A percentile compares a stretch with the other conserved stretches of the same genome.
phyloP scores from a whole-genome alignment of 2,113 vertebrate genomes.

The Mormyrus lacerda region DNA sequence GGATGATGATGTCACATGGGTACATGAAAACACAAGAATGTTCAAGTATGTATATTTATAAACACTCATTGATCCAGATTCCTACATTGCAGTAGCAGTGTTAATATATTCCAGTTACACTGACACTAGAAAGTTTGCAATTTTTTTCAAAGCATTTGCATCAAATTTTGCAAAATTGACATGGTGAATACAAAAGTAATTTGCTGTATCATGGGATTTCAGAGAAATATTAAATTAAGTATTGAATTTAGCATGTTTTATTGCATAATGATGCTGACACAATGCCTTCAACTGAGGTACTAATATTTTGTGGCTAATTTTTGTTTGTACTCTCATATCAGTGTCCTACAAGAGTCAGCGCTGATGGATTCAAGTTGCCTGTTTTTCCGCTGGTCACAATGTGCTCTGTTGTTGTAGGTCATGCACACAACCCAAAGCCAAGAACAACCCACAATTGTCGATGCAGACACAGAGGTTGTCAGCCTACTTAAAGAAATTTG shows the following conservation, averaged over 20 bases:
- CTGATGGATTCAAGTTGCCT: too few species aligned
- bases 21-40: not conserved
- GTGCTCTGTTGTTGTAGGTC: not conserved
- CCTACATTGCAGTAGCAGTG: not conserved
- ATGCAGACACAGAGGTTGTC: not conserved
- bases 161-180: not conserved
- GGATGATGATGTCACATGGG: not conserved
- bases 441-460: not conserved
- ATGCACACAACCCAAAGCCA: not conserved
- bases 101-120: not conserved
- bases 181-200: not conserved
- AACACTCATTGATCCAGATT: not conserved
- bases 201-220: not conserved
- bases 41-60: not conserved
- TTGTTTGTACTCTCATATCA: not conserved
- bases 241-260: not conserved
- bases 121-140: not conserved
- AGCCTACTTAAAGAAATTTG: not conserved
- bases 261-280: not conserved
- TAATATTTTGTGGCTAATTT: not conserved
- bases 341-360: too few species aligned
- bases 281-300: not conserved
- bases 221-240: not conserved
- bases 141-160: not conserved
- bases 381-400: not conserved